Base-by-base conservation (phyloP, 2,888 invertebrate species). In the Atethmia centrago region DNA sequence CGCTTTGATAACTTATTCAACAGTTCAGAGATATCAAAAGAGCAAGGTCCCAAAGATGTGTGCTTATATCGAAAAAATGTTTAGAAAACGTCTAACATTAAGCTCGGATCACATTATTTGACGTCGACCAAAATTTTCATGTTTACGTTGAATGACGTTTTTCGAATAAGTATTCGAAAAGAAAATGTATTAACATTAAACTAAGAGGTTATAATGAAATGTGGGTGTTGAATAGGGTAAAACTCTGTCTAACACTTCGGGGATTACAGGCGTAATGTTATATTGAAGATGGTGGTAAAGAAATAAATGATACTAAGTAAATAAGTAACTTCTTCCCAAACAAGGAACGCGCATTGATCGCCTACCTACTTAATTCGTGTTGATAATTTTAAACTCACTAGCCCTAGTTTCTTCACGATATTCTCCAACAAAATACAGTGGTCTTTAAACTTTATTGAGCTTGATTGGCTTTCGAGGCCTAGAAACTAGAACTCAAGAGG, bases 1-100 rank as follows among this genome's bases (percentile, higher is more conserved):
- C n/a, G 21, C 55, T 77, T 69, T 51, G 45, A 77, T 77, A 56
- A 58, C n/a, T 77, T 77, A 69, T 63, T 63, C 56, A 76, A 62
- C 56, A 62, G 42, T 19, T 16, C 49, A 58, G 56, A 31, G 12
- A 62, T 69, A 62, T 62, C 31, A 68, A 76, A 68, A 65, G 62
- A 53, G 31, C 47, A 40, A 49, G 42, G 53, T 45, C 12, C 7
- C 7, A 12, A 61, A 31, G 19, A 53, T 55, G 16, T 31, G 28
- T n/a, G 9, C 59, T 53, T 59, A 21, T 5, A 31, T 21, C 21
- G n/a, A 14, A 53, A 47, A 45, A 71, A 53, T 47, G 14, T 40
- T 45, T 55, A n/a, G 9, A 53, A 71, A 36, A 40, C 14, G 5
- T 49, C n/a, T 16, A 9, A 49, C 10, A 25, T 59, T 31, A 71